Percentiles rank a stretch among this genome's conserved stretches.
Conservation (phyloP, 2,113 vertebrate genomes). For the Gnathochromis pfefferi region DNA sequence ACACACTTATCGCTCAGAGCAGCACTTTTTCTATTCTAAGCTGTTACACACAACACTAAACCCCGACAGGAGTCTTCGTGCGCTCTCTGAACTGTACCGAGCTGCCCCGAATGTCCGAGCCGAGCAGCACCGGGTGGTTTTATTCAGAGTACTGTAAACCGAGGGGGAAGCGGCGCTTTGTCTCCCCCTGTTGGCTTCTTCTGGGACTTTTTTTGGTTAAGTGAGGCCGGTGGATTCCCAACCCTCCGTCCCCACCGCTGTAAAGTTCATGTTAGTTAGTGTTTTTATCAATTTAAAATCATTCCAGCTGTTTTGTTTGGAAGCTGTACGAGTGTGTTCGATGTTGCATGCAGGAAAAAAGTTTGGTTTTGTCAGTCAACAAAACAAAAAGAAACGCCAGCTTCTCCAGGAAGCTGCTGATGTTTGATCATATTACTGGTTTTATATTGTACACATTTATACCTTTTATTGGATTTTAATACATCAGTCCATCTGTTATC, state of each 20-base stretch:
- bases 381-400: neutral
- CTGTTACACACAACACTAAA: slow-evolving; percentile 37
- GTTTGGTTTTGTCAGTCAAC: neutral
- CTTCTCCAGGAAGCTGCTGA: neutral
- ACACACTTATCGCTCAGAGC: neutral
- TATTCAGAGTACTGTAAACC: slow-evolving; percentile 12
- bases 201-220: neutral
- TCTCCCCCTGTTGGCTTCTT: neutral
- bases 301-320: slow-evolving; percentile 16
- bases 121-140: neutral
- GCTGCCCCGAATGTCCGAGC: neutral
- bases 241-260: neutral
- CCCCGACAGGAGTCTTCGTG: neutral
- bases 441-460: slow-evolving; percentile 2
- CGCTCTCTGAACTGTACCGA: slow-evolving; percentile 5
- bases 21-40: neutral
- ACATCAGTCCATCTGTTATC: neutral
- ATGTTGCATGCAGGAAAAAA: slow-evolving; percentile 26
- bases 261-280: neutral
- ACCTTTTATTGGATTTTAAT: slow-evolving; percentile 2
- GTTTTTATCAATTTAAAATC: slow-evolving; percentile 5
- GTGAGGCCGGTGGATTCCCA: neutral
- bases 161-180: neutral
- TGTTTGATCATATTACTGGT: neutral
- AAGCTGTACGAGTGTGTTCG: neutral